Evolutionary conservation across 1,140 invertebrate species (phyloP), one percentile per base, ranked within the genome.

Genomic region (Zaprionus gabonicus): DNA sequence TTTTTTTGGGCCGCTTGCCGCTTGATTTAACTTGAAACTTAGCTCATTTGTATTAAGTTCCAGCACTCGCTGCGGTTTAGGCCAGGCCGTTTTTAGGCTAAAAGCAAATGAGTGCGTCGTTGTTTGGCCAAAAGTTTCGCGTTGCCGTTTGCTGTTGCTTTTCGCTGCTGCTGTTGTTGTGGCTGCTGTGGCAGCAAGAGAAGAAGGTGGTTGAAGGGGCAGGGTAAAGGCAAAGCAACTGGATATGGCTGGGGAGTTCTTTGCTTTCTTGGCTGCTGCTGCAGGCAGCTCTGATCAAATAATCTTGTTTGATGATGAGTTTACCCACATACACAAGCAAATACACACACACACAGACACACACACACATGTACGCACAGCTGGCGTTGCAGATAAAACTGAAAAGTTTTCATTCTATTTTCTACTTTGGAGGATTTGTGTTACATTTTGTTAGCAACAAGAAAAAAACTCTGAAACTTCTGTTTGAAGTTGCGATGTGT

Each of bases 231-330:
- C 1, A 15, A n/a, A 5, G 41, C 41, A 44, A 44, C n/a, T 17
- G 5, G 7, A 46, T n/a, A n/a, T 46, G 36, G 27, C 1, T 31
- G 64, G 20, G 49, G 20, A 38, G 12, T 34, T 23, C 17, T 31
- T 15, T n/a, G 46, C 44, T 60, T 53, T 73, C 67, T 71, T 71
- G 68, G 71, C 75, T 46, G 41, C 31, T 34, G 31, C 41, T 76
- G 67, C 69, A 71, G 77, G 80, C 83, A 83, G 73, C 81, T 90
- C 69, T 88, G 84, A 88, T 88, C 84, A 88, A 88, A 88, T 88
- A 88, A 88, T 88, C 84, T 88, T 88, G 85, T 88, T 88, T 90
- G 84, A 88, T 84, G 84, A 88, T 90, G 85, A 88, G 84, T 88
- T 88, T 88, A 38, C 74, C 81, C 73, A 71, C 76, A 78, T 71